Conservation (phyloP, 2,113 vertebrate species). For the Coregonus clupeaformis region DNA sequence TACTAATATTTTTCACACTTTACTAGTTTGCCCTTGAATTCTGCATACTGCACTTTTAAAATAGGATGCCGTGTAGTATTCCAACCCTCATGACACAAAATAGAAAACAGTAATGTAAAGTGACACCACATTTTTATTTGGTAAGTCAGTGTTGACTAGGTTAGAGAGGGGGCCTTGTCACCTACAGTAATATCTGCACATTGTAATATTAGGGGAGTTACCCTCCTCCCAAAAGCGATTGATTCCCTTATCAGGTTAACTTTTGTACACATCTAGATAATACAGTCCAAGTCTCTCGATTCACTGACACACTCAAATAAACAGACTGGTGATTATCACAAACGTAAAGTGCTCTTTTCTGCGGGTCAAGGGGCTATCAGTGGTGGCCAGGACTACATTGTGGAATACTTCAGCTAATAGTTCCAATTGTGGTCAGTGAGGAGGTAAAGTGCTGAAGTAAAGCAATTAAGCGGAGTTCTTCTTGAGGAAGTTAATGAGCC, state of each 20-base stretch:
- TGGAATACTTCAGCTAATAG: conserved; percentile 33
- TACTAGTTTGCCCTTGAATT: too few species aligned
- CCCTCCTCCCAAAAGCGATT: neutral
- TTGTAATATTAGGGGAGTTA: neutral
- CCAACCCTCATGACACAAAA: neutral
- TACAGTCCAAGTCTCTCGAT: conserved; percentile 36
- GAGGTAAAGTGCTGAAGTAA: neutral
- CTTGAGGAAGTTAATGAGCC: conserved; percentile 96
- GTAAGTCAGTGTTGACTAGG: conserved; percentile 22
- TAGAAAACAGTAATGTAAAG: neutral
- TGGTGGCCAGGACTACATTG: conserved; percentile 17
- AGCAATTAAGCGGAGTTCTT: conserved; percentile 78
- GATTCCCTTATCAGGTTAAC: conserved; percentile 21
- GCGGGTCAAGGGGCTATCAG: conserved; percentile 5
- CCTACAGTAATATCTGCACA: conserved; percentile 35
- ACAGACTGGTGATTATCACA: conserved; percentile 31
- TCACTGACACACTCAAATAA: conserved; percentile 7
- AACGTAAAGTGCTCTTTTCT: conserved; percentile 54
- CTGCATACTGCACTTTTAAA: neutral
- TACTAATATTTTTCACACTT: too few species aligned
- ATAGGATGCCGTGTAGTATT: too few species aligned
- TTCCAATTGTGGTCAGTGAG: neutral
- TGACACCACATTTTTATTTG: conserved; percentile 62
- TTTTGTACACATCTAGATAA: conserved; percentile 22
- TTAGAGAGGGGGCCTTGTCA: conserved; percentile 5